Evolutionary conservation across 2,888 invertebrate species (phyloP).

Genomic region (Melitaea athalia): DNA sequence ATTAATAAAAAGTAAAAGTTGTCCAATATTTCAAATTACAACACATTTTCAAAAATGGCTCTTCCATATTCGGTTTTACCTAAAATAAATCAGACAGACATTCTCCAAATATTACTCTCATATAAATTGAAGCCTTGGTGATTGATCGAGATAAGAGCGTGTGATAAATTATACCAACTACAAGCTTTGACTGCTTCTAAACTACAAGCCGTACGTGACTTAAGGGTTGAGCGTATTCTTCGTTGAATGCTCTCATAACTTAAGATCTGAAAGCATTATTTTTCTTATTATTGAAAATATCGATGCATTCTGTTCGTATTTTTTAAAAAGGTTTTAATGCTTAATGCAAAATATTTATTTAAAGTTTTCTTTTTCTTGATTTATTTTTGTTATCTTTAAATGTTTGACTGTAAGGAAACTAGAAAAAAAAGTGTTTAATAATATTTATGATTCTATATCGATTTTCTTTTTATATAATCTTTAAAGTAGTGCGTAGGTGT

Average conservation of each 20-base stretch:
- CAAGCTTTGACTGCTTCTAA: constrained; percentile 32
- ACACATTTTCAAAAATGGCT: background rate
- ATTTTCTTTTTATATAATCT: too few species aligned
- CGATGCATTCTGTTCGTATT: background rate
- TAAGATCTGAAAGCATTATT: constrained; percentile 3
- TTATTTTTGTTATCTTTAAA: background rate
- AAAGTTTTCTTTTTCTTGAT: too few species aligned
- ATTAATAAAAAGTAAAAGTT: background rate
- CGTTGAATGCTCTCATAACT: constrained; percentile 5
- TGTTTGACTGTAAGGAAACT: too few species aligned
- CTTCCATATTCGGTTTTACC: background rate
- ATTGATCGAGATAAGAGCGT: constrained; percentile 50
- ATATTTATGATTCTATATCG: too few species aligned
- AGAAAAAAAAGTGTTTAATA: too few species aligned
- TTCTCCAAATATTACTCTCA: background rate
- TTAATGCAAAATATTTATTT: too few species aligned
- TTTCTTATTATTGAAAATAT: constrained; percentile 5
- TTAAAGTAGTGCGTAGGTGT: too few species aligned
- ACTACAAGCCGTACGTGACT: constrained; percentile 30
- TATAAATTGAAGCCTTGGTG: constrained; percentile 35
- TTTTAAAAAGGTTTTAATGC: background rate
- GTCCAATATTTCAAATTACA: background rate
- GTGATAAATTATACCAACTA: constrained; percentile 39
- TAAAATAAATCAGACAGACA: background rate
- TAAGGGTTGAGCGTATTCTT: constrained; percentile 20